A percentile compares a stretch with the other conserved stretches of the same genome.
Evolutionary conservation across 2,888 invertebrate genomes (phyloP).

Genomic region (Osedax frankpressi): DNA sequence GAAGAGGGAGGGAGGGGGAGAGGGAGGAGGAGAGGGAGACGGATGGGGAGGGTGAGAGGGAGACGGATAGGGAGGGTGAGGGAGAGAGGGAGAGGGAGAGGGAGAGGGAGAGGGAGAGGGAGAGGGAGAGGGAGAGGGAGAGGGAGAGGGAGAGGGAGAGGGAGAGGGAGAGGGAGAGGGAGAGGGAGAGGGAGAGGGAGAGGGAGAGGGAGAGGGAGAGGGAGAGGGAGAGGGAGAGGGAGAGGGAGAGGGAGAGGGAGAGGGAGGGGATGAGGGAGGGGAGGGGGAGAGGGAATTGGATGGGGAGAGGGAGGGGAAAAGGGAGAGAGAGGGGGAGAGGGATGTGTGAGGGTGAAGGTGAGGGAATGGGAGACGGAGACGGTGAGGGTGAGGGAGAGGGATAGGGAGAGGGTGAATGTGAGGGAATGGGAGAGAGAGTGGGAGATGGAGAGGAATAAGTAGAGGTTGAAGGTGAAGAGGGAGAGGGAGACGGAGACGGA

Average conservation of each 20-base stretch:
- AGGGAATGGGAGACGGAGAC: slow-evolving; percentile 8
- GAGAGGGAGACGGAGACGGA: neutral
- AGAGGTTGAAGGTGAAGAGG: neutral
- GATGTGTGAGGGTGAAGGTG: slow-evolving; percentile 14
- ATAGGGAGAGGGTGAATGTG: slow-evolving; percentile 10
- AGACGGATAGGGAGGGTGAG: slow-evolving; percentile 8
- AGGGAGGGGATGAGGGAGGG: no score
- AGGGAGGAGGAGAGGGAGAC: slow-evolving; percentile 13
- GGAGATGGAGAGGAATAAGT: neutral
- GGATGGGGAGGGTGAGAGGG: slow-evolving; percentile 13
- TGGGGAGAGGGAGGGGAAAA: neutral
- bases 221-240: no score
- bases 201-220: neutral
- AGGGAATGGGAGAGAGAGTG: slow-evolving; percentile 1
- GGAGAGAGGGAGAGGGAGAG: slow-evolving; percentile 7
- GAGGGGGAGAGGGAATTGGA: no score
- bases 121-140: neutral
- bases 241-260: no score
- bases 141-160: neutral
- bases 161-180: neutral
- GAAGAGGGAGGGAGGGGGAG: slow-evolving; percentile 1
- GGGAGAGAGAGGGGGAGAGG: slow-evolving; percentile 1
- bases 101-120: slow-evolving; percentile 9
- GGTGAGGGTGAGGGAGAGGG: slow-evolving; percentile 7
- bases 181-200: neutral